Evolutionary conservation across 2,797 vertebrate species (phyloP).

Genomic region (Rhabdophis nuchalis): DNA sequence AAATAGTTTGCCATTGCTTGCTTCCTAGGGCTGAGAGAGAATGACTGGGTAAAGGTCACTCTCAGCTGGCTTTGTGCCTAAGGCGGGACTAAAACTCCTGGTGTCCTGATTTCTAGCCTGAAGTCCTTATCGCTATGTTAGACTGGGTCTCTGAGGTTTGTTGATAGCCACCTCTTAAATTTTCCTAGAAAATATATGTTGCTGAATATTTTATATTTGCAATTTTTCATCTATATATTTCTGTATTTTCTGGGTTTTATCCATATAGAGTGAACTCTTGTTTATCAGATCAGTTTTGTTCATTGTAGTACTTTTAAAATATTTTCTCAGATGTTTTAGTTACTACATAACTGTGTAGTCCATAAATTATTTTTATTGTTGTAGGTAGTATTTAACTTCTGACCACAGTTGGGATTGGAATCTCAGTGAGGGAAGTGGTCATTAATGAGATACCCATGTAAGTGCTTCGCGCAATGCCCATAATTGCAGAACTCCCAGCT

Average conservation of each 20-base stretch:
- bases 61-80: not conserved
- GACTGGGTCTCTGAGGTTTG: not conserved
- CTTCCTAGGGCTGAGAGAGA: not conserved
- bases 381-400: not conserved
- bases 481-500: not conserved
- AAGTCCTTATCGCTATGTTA: not conserved
- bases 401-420: not conserved
- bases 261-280: not conserved
- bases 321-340: not conserved
- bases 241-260: not conserved
- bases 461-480: not conserved
- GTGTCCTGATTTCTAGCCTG: not conserved
- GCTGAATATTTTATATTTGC: not conserved
- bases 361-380: not conserved
- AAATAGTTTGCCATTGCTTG: not conserved
- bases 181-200: not conserved
- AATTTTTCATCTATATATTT: not conserved
- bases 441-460: not conserved
- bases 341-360: not conserved
- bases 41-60: not conserved
- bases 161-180: not conserved
- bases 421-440: not conserved
- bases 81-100: not conserved
- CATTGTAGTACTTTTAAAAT: not conserved
- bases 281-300: not conserved